Evolutionary conservation across 2,113 vertebrate species (phyloP), one percentile per base, ranked within the genome.

Genomic region (Semnornis frantzii): DNA sequence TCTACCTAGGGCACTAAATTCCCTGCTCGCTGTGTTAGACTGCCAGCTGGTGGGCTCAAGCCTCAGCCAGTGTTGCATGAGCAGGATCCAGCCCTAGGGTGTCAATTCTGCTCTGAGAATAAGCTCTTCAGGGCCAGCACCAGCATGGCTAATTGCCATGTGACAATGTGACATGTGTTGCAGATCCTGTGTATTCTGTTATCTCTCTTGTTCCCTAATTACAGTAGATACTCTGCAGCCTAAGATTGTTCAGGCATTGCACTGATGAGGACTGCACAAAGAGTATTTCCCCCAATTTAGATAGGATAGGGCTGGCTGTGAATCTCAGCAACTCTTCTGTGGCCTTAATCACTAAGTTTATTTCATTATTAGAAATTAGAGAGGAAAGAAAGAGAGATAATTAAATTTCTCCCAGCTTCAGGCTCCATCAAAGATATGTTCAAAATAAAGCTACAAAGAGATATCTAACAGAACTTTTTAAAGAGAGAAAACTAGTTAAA

Each of bases 401-500:
- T 95, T 92, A 90, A 72, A 74, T 85, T 95, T 91, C 12, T 85
- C 12, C 28, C n/a, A 84, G 89, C 84, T 95, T 81, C 50, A 58
- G 73, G 77, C 71, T 94, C 42, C 57, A 66, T 93, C 69, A 96
- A 93, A 95, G 91, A 79, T 39, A 78, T 31, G 42, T 94, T 87
- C 89, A 87, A 94, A 93, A 91, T 90, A 76, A 84, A 90, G 62
- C 71, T 79, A 76, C 68, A 82, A 90, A 92, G 39, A 91, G 58
- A 80, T 89, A 92, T 86, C 21, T 79, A 93, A 88, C 52, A 69
- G 28, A 87, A 82, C 39, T 92, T 87, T 87, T 91, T 76, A 70
- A 86, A 89, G 87, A 89, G 46, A 91, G 65, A 83, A 89, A 94
- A 85, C 55, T 83, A 89, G 77, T 94, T 91, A 82, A 92, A 92